phyloP scores from a whole-genome alignment of 2,888 invertebrate genomes.

The Polymixis flavicincta region DNA sequence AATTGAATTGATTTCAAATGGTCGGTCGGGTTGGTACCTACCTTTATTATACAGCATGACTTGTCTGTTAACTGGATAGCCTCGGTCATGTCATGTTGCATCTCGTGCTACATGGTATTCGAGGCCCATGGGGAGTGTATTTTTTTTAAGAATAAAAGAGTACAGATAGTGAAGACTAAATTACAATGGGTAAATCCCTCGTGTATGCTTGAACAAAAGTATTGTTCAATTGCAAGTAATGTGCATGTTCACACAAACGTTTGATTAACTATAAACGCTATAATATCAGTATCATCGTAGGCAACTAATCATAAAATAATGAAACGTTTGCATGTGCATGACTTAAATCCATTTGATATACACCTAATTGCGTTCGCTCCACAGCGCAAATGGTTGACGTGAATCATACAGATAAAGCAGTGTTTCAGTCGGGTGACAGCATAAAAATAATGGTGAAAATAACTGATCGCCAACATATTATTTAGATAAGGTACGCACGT shows the following conservation, averaged over 20 bases:
- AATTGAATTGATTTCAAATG: slow-evolving; percentile 76
- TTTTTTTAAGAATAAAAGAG: slow-evolving; percentile 42
- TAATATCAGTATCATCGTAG: slow-evolving; percentile 28
- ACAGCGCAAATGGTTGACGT: slow-evolving; percentile 62
- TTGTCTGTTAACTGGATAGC: slow-evolving; percentile 70
- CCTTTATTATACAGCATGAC: slow-evolving; percentile 81
- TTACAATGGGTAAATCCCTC: slow-evolving; percentile 13
- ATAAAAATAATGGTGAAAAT: slow-evolving; percentile 79
- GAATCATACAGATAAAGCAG: slow-evolving; percentile 71
- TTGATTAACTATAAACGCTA: slow-evolving; percentile 12
- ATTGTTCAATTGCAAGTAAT: not conserved
- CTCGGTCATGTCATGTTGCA: slow-evolving; percentile 66
- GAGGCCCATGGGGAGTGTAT: slow-evolving; percentile 44
- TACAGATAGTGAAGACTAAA: slow-evolving; percentile 23
- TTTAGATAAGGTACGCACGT: slow-evolving; percentile 79
- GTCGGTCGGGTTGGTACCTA: slow-evolving; percentile 68
- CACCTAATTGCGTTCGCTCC: slow-evolving; percentile 52
- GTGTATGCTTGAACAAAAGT: slow-evolving; percentile 9
- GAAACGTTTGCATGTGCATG: slow-evolving; percentile 57
- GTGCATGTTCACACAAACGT: slow-evolving; percentile 1
- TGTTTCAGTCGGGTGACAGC: slow-evolving; percentile 73
- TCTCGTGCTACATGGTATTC: slow-evolving; percentile 64
- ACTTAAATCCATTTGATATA: slow-evolving; percentile 60
- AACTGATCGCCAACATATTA: slow-evolving; percentile 75
- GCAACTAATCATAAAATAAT: slow-evolving; percentile 37